Base-by-base conservation (phyloP, 53 echinoderm and acorn worm genomes). In the Crossaster papposus region DNA sequence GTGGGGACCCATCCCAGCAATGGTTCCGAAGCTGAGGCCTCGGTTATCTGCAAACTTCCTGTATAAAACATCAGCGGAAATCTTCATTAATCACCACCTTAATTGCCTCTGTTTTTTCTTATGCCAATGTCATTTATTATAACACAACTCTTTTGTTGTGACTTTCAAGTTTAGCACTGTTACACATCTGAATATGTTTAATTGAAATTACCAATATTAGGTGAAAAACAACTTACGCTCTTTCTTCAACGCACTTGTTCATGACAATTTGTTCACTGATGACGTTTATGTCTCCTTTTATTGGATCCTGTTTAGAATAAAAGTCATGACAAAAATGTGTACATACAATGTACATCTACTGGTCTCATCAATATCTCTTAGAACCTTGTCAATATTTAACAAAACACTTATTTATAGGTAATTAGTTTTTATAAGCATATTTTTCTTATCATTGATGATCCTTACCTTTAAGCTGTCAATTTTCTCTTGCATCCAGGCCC, bases 221-320 rank as follows among this genome's bases (percentile, higher is more conserved):
- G n/a, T n/a, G n/a, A n/a, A n/a, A n/a, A n/a, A n/a, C n/a, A n/a
- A 82, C 91, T 92, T 89, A 96, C 96, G 77, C 85, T 81, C 96
- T 82, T 33, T 89, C 83, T 54, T 92, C 77, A 2, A 78, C 52
- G 28, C 90, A 87, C 72, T 95, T 91, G 18, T 80, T 86, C 77
- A 86, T 82, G 52, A 92, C 91, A 64, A 86, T 81, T 70, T 92
- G 92, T 65, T 96, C 96, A 86, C 92, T 96, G 18, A 96, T 79
- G 26, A 87, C 80, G 14, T 33, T 33, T 8, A 81, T 91, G 73
- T 96, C 94, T 8, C 96, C 96, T 2, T 54, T 78, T 77, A 51
- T 75, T 72, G 90, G 90, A 87, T 93, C 88, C 93, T 93, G 44
- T 26, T 71, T 32, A n/a, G n/a, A n/a, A n/a, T n/a, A n/a, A n/a